Evolutionary conservation across 1,140 invertebrate genomes (phyloP), one percentile per base, ranked within the genome.

Genomic region (Campodea augens): DNA sequence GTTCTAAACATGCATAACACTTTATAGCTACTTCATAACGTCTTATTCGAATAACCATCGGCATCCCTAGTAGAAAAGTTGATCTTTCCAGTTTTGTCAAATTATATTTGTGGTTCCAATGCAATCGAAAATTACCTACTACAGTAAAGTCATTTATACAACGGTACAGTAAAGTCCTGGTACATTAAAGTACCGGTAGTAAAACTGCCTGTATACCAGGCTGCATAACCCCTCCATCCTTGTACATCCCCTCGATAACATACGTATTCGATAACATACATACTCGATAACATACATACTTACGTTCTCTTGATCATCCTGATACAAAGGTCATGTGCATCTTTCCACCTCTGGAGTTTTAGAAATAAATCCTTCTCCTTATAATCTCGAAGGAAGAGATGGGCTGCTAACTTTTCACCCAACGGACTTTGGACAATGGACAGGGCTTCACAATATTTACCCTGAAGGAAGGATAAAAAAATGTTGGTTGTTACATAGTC

Each of bases 371-470:
- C 74, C 43, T 83, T 77, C 60, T 74, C 76, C 45, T 76, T 74
- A 54, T 72, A 72, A 4, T 74, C 61, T 5, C 74, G 67, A 23
- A 29, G 25, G 21, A 72, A 73, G 18, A 69, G 71, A 38, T 48
- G 52, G 2, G 68, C 72, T 46, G 70, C 69, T 42, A 74, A 53
- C 51, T 72, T 73, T 10, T 70, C 56, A 25, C 77, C 77, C 4
- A 92, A 57, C 0, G 78, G 74, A 4, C 83, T 75, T 39, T 81
- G 74, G 5, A 95, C 61, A 43, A 93, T 74, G 25, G 78, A 69
- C 18, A 92, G 61, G 19, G 86, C 78, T 54, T 87, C 81, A 48
- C 81, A 71, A 63, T 74, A 79, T 59, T 91, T 92, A 29, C 73
- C 72, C 61, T 82, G 50, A 5, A 43, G 45, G 29, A 48, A 41